A percentile compares a stretch with the other conserved stretches of the same genome.
These are phyloP conservation scores for Drosophila tristis DNA, from an alignment of 1,140 invertebrate genomes.

Conservation along the genomic window DNA sequence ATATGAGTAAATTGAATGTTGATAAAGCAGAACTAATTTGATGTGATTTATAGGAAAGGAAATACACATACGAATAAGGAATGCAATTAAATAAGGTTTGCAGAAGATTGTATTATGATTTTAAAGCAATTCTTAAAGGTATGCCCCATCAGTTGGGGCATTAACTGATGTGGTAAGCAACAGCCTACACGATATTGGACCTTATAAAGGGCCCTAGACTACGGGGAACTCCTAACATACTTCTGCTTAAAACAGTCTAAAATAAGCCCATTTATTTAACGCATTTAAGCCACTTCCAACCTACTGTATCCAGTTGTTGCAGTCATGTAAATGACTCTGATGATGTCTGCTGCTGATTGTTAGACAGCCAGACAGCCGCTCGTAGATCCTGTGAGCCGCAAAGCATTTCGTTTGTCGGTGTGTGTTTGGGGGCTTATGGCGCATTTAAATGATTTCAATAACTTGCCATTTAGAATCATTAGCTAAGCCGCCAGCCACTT, in stretches of 20 bases:
- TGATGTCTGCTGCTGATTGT: slow-evolving; percentile 32
- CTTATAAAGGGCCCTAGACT: no score
- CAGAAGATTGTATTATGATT: no score
- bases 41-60: neutral
- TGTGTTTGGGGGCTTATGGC: slow-evolving; percentile 29
- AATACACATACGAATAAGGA: neutral
- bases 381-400: neutral
- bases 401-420: slow-evolving; percentile 49
- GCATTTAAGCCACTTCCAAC: no score
- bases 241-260: no score
- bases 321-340: slow-evolving; percentile 23
- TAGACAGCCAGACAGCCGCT: slow-evolving; percentile 2
- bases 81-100: no score
- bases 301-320: slow-evolving; percentile 26
- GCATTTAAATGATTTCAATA: slow-evolving; percentile 74
- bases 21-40: slow-evolving; percentile 6
- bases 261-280: no score
- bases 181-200: no score
- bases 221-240: no score
- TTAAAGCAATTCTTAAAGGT: no score
- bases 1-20: slow-evolving; percentile 16
- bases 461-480: slow-evolving; percentile 66
- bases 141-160: no score
- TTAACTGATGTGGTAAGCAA: no score
- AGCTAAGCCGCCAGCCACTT: slow-evolving; percentile 57